Evolutionary conservation across 2,113 vertebrate species (phyloP), one percentile per base, ranked within the genome.

Genomic region (Uria aalge): DNA sequence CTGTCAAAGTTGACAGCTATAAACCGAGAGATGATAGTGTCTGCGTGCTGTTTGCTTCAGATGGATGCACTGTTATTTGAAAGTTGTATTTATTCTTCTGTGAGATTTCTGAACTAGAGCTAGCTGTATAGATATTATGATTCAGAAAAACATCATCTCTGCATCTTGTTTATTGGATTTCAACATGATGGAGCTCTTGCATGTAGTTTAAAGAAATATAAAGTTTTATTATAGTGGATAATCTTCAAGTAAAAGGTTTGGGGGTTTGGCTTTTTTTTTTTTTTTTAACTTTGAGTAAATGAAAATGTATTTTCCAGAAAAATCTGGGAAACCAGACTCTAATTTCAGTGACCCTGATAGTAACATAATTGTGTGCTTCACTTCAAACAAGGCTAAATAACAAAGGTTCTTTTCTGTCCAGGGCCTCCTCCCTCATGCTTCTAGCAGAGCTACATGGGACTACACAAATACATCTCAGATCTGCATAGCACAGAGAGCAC

Each of bases 41-140:
- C 71, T 81, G 83, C 12, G 27, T 94, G 85, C 78, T 77, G 4
- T 56, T 77, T 86, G 63, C 76, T 78, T 74, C 69, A 92, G 71
- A 94, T 60, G 47, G 92, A 69, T 55, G 40, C 19, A 15, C 67
- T 92, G 20, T 56, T 94, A 62, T 85, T 83, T 93, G 57, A 36
- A 90, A 78, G 43, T 11, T 94, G 53, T 76, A 34, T 92, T 92
- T 91, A 64, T 93, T 94, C 60, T 81, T 96, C 75, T 53, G 32
- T 67, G 67, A 34, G 22, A 92, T 86, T 83, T 82, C 62, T 93
- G 75, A 67, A 48, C 55, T 47, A 73, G 53, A 79, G 57, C 13
- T 87, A 82, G 57, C 38, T 81, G 85, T 87, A 55, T 94, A 45
- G 0, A 0, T 88, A 32, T 72, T 80, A 48, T 20, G 52, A 34